A percentile compares a stretch with the other conserved stretches of the same genome.
phyloP scores from a whole-genome alignment of 2,888 invertebrate genomes.

The Cosmorhoe ocellata region DNA sequence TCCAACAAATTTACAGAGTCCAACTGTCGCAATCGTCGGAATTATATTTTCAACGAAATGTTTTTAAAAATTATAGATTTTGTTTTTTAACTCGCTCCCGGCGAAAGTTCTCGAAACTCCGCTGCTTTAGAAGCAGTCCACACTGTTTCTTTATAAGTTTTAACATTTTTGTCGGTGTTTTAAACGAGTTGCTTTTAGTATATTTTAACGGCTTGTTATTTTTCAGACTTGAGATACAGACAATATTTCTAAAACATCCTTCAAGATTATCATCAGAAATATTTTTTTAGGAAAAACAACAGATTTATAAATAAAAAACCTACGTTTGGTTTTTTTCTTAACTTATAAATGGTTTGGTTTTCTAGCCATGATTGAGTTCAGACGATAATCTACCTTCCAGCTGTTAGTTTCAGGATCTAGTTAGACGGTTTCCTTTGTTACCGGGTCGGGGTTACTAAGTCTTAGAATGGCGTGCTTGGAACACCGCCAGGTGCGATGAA shows the following conservation, averaged over 20 bases:
- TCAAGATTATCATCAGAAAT: no score
- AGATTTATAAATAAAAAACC: no score
- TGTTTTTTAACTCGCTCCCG: conserved; percentile 29
- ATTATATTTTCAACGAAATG: conserved; percentile 42
- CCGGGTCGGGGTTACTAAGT: conserved; percentile 23
- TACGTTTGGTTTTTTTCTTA: no score
- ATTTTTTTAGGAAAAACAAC: no score
- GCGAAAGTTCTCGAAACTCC: conserved; percentile 22
- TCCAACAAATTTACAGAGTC: conserved; percentile 49
- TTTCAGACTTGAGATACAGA: background rate
- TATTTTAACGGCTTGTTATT: conserved; percentile 2
- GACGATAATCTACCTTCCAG: no score
- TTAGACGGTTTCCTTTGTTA: conserved; percentile 20
- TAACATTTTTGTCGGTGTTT: conserved; percentile 26
- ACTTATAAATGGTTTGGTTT: no score
- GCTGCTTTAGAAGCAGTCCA: conserved; percentile 17
- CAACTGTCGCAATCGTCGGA: conserved; percentile 48
- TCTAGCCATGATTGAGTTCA: no score
- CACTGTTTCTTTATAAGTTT: conserved; percentile 22
- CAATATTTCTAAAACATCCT: background rate
- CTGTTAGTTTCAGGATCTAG: conserved; percentile 6
- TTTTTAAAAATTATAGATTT: conserved; percentile 35
- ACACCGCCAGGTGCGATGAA: conserved; percentile 18
- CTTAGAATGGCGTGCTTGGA: conserved; percentile 20
- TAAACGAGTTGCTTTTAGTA: conserved; percentile 19